Base-by-base conservation (phyloP, 2,797 vertebrate genomes). In the Octomys mimax region DNA sequence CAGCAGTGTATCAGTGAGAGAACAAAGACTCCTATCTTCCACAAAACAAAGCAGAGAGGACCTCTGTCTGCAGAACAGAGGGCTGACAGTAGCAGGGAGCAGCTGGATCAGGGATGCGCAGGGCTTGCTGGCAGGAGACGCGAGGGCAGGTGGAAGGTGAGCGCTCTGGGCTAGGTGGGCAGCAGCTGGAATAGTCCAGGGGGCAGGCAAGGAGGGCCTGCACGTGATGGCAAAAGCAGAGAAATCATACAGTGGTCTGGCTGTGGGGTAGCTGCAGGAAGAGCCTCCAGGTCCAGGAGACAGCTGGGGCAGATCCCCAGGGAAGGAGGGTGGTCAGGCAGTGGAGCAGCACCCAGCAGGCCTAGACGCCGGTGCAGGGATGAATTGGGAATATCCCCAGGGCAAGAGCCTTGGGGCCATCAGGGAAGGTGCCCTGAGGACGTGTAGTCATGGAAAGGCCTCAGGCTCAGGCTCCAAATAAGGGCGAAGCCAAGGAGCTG, bases 401-500 rank as follows among this genome's bases (percentile, higher is more conserved):
- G 1, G 14, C 9, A 26, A 18, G 61, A 77, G 46, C 54, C 52
- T 24, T 1, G 21, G 10, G 42, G 5, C 62, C 31, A 7, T 62
- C 31, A 42, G 2, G 24, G 66, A 18, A 78, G 46, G 9, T 2
- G 1, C 31, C 1, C 5, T 4, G n/a, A 87, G 81, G 62, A 18
- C 2, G 4, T 49, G 9, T 1, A 1, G 70, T 36, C 52, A 28
- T 2, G 0, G 1, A 26, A 59, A 64, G 19, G 54, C 46, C 24
- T 31, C 22, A 26, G 66, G n/a, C 2, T 22, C 14, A 46, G 59
- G 19, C 24, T 39, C 16, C 0, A 1, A 28, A 57, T 54, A 42
- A 49, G 26, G 2, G 0, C 4, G 62, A 54, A 64, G 26, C 33
- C 31, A n/a, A 0, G 2, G 4, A 2, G 18, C 3, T 7, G 4